Conservation (phyloP, 2,113 vertebrate species). For the Xiphophorus couchianus region DNA sequence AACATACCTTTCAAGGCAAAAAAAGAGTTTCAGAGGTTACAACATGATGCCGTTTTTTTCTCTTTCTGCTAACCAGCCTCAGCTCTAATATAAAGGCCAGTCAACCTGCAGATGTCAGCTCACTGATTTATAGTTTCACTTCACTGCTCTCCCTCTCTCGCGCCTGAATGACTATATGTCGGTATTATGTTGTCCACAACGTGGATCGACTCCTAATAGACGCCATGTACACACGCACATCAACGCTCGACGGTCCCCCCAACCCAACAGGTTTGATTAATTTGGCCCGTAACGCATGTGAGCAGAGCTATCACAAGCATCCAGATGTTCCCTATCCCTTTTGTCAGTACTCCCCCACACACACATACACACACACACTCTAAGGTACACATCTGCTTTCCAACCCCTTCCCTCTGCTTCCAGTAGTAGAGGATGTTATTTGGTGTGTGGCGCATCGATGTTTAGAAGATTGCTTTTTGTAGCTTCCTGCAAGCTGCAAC, state of each 20-base stretch:
- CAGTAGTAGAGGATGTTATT: conserved; percentile 49
- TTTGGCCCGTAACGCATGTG: conserved; percentile 70
- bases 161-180: conserved; percentile 55
- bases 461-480: conserved; percentile 49
- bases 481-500: conserved; percentile 39
- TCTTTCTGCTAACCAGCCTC: conserved; percentile 44
- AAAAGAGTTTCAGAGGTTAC: conserved; percentile 36
- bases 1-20: conserved; percentile 22
- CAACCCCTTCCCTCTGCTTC: conserved; percentile 36
- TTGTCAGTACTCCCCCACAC: conserved; percentile 48
- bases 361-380: conserved; percentile 22
- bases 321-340: conserved; percentile 79
- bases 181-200: conserved; percentile 56
- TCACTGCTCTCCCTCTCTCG: conserved; percentile 24
- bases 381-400: conserved; percentile 55
- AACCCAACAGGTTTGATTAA: conserved; percentile 77
- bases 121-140: conserved; percentile 68
- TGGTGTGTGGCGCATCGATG: conserved; percentile 33
- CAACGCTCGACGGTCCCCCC: conserved; percentile 54
- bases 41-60: conserved; percentile 25
- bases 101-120: conserved; percentile 53
- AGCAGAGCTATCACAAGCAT: conserved; percentile 75
- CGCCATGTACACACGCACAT: conserved; percentile 42
- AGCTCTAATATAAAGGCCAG: conserved; percentile 54
- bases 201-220: conserved; percentile 68